Evolutionary conservation across 2,113 vertebrate species (phyloP).

Genomic region (Tricholaema leucomelas): DNA sequence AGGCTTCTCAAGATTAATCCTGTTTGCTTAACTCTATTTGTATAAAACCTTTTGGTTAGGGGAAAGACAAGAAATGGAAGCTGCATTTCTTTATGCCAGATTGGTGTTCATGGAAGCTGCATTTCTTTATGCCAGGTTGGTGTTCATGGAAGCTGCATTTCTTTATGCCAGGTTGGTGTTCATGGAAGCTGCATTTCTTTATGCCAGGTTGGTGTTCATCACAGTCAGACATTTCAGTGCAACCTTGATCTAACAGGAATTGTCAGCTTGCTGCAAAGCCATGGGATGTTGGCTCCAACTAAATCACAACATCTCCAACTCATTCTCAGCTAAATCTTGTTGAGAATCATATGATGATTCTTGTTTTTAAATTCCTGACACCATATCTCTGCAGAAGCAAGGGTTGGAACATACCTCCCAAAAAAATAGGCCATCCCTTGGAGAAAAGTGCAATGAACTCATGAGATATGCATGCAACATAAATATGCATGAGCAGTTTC

Average conservation of each 20-base stretch:
- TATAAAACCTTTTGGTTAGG: neutral
- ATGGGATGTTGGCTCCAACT: neutral
- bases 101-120: neutral
- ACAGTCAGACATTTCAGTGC: neutral
- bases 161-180: no score
- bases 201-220: neutral
- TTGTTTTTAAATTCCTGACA: neutral
- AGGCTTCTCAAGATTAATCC: constrained; percentile 12
- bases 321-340: neutral
- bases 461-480: neutral
- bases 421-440: constrained; percentile 9
- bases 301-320: neutral
- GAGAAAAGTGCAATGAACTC: neutral
- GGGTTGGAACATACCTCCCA: neutral
- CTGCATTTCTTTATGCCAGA: neutral
- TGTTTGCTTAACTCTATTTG: constrained; percentile 1
- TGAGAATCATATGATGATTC: neutral
- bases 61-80: neutral
- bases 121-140: no score
- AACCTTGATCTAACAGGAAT: neutral
- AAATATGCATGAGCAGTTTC: constrained; percentile 32
- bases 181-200: constrained; percentile 1
- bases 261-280: constrained; percentile 28
- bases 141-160: neutral
- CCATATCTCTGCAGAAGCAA: neutral